Percentiles rank a stretch among this genome's conserved stretches.
Evolutionary conservation across 1,140 invertebrate genomes (phyloP).

Genomic region (Drosophila elegans): DNA sequence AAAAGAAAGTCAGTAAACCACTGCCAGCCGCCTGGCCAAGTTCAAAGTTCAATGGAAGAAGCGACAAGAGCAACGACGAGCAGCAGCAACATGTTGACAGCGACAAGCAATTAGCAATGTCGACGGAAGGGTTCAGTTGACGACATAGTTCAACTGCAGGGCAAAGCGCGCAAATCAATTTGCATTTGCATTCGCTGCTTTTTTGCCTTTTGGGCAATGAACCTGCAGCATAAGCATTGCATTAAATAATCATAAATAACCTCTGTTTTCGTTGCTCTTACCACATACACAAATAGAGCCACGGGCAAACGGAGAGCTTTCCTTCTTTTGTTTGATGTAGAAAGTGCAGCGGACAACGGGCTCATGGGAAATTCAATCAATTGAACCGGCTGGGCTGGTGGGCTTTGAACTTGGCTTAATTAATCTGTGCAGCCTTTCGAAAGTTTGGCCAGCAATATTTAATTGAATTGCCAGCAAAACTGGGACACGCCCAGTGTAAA

Average conservation of each 20-base stretch:
- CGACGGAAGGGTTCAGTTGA: slow-evolving; percentile 19
- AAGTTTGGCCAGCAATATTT: slow-evolving; percentile 64
- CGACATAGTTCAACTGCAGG: slow-evolving; percentile 49
- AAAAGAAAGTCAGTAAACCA: slow-evolving; percentile 66
- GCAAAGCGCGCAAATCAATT: slow-evolving; percentile 48
- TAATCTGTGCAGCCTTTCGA: slow-evolving; percentile 72
- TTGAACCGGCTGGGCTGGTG: slow-evolving; percentile 50
- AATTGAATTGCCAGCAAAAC: slow-evolving; percentile 59
- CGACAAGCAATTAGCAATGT: slow-evolving; percentile 45
- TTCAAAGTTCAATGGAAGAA: slow-evolving; percentile 74
- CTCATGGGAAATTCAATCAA: slow-evolving; percentile 78
- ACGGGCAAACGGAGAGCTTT: slow-evolving; percentile 45
- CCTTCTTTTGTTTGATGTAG: slow-evolving; percentile 63
- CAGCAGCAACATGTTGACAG: slow-evolving; percentile 53
- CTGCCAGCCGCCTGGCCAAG: slow-evolving; percentile 50
- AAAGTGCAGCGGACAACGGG: slow-evolving; percentile 57
- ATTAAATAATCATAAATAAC: slow-evolving; percentile 82
- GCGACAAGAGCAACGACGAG: slow-evolving; percentile 28
- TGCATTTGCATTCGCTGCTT: slow-evolving; percentile 35
- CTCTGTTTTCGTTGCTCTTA: slow-evolving; percentile 33
- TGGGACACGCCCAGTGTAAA: slow-evolving; percentile 54
- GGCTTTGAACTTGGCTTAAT: slow-evolving; percentile 60
- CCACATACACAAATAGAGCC: slow-evolving; percentile 19
- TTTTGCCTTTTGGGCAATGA: slow-evolving; percentile 67
- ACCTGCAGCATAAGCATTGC: slow-evolving; percentile 62